Evolutionary conservation across 2,797 vertebrate genomes (phyloP).

Genomic region (Acanthornis magna): DNA sequence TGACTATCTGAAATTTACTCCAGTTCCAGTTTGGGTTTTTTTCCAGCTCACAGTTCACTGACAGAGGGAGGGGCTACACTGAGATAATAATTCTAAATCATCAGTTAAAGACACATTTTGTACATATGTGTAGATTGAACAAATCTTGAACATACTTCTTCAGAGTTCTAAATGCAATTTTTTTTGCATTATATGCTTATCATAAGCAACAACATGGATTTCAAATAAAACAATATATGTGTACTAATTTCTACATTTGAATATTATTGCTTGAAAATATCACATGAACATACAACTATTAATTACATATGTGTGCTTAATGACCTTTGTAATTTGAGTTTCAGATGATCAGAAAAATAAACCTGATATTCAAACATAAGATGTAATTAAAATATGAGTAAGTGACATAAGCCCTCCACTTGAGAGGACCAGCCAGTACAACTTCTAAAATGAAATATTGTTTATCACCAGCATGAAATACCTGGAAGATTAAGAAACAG

Average conservation of each 20-base stretch:
- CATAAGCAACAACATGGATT: not conserved
- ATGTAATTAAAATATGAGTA: not conserved
- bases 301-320: not conserved
- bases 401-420: not conserved
- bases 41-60: not conserved
- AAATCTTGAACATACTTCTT: not conserved
- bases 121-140: not conserved
- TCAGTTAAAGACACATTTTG: not conserved
- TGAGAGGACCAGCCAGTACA: not conserved
- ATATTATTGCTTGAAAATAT: not conserved
- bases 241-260: not conserved
- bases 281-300: not conserved
- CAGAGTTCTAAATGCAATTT: not conserved
- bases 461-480: not conserved
- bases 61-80: not conserved
- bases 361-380: not conserved
- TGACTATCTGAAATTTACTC: not conserved
- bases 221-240: not conserved
- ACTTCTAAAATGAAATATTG: not conserved
- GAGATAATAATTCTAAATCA: not conserved
- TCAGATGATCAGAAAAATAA: not conserved
- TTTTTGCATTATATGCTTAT: not conserved
- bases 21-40: too few relatives aligned
- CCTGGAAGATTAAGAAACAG: not conserved
- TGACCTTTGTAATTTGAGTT: not conserved